Evolutionary conservation across 1,140 invertebrate genomes (phyloP).

Genomic region (Drosophila lowei): DNA sequence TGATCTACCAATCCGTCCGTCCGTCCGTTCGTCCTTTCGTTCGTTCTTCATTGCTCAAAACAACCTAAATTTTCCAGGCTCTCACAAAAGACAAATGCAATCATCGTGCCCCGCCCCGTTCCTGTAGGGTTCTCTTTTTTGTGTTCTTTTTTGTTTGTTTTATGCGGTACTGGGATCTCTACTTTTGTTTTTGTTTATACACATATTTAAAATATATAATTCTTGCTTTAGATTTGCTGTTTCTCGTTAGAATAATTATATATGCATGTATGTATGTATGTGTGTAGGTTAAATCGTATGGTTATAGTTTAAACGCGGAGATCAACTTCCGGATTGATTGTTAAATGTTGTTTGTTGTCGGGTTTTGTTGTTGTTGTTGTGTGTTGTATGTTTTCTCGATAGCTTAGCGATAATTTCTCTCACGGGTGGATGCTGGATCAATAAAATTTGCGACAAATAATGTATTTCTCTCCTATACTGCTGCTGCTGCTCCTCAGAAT

Average conservation of each 20-base stretch:
- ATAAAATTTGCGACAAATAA: conserved; percentile 27
- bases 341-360: conserved; percentile 39
- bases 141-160: conserved; percentile 8
- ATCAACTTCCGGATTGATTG: conserved; percentile 71
- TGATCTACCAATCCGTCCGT: neutral
- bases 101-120: no score
- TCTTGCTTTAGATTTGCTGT: conserved; percentile 36
- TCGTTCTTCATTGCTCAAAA: no score
- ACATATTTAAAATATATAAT: conserved; percentile 72
- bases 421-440: neutral
- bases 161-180: no score
- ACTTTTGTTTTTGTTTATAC: conserved; percentile 46
- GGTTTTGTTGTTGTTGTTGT: conserved; percentile 11
- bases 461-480: neutral
- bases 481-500: neutral
- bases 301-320: conserved; percentile 70
- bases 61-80: no score
- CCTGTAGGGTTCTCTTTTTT: neutral
- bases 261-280: conserved; percentile 51
- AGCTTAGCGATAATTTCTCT: conserved; percentile 5
- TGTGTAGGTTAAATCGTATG: conserved; percentile 55
- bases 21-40: no score
- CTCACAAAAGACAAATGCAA: no score
- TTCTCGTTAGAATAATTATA: conserved; percentile 10
- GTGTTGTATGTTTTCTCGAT: neutral